Base-by-base conservation (phyloP, 2,888 invertebrate genomes). In the Tachina fera region DNA sequence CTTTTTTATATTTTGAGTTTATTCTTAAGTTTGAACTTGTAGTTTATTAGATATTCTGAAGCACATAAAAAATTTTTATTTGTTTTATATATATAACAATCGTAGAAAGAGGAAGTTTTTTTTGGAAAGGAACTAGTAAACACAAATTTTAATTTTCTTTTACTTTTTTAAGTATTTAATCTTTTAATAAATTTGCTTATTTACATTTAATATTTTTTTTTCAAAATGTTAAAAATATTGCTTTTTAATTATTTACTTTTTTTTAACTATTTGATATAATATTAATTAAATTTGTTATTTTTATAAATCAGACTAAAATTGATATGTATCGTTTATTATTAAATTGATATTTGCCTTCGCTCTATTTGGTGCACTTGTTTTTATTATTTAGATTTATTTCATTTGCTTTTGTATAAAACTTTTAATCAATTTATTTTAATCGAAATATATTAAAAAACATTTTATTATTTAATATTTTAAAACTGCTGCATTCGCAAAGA, bases 221-320 rank as follows among this genome's bases (percentile, higher is more conserved):
- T 39, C 9, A 10, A 43, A 31, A 14, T 41, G 41, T 41, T 56
- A 3, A 22, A 14, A 71, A n/a, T 56, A 53, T 68, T 68, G 31
- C 47, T 75, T 72, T 9, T 16, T 60, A 16, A 43, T 9, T 61
- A 6, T 51, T 16, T 10, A 41, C 51, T 41, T 41, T 22, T 53
- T 39, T n/a, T n/a, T 22, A 49, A 61, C 8, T 5, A 5, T 10
- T 65, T 70, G 63, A 11, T 61, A 13, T 14, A 3, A 47, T 13
- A 19, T 43, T 76, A 63, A 71, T 82, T 56, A 41, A 45, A 41
- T 16, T 13, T 65, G 41, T 43, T 72, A 19, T 65, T 43, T 60
- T 58, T 58, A 75, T 67, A 86, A 86, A 86, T 86, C 85, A 86
- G 85, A 82, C 85, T 76, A 82, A 79, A 72, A 70, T 79, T 86